A percentile compares a stretch with the other conserved stretches of the same genome.
Conservation (phyloP, 2,888 invertebrate genomes). For the Callyntrura sp. region DNA sequence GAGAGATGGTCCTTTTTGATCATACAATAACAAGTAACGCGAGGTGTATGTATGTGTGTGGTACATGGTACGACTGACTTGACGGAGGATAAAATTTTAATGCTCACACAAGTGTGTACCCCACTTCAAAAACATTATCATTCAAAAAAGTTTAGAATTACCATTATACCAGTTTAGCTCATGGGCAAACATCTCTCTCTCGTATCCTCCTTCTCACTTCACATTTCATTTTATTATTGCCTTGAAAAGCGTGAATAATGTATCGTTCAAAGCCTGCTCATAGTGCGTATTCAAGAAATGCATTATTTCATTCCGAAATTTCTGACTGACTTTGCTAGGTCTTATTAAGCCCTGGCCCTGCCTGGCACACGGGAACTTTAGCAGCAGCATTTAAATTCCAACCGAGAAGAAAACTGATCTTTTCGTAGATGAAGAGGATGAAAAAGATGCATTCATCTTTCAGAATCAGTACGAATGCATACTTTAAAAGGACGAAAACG, state of each 20-base stretch:
- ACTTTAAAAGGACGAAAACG: conserved; percentile 48
- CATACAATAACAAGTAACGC: conserved; percentile 13
- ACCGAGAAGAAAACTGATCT: conserved; percentile 11
- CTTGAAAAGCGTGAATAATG: conserved; percentile 63
- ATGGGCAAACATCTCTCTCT: not conserved
- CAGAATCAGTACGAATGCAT: not conserved
- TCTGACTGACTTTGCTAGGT: conserved; percentile 26
- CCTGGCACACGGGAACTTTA: conserved; percentile 59
- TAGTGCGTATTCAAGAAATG: not conserved
- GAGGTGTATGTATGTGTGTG: conserved; percentile 1
- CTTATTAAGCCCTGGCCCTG: not conserved
- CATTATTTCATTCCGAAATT: conserved; percentile 11
- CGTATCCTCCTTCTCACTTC: not conserved
- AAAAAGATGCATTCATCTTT: conserved; percentile 50
- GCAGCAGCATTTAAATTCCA: conserved; percentile 58
- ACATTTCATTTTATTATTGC: conserved; percentile 43
- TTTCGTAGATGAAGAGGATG: not conserved
- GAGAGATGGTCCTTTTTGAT: not conserved
- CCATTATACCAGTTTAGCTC: not conserved
- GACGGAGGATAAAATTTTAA: conserved; percentile 2
- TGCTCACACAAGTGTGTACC: conserved; percentile 19
- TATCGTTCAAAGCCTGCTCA: conserved; percentile 53
- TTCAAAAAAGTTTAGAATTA: conserved; percentile 22
- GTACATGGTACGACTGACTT: conserved; percentile 27
- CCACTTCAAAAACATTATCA: conserved; percentile 22